Percentiles rank a stretch among this genome's conserved stretches.
These are phyloP conservation scores for Habroteleia sp. DNA, from an alignment of 2,888 invertebrate genomes.

Conservation along the genomic window DNA sequence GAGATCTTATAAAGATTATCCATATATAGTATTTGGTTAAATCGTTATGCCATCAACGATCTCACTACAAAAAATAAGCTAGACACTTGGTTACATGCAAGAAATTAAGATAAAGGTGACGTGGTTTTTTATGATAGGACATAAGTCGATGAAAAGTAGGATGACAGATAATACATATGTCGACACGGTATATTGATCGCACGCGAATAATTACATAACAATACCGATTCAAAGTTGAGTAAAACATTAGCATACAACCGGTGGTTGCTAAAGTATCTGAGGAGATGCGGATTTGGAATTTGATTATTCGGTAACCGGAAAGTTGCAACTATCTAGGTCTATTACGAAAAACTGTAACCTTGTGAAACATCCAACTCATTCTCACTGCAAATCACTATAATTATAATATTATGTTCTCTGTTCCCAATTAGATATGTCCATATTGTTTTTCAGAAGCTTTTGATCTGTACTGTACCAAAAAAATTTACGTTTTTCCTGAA, in stretches of 20 bases:
- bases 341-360: constrained; percentile 55
- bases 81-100: neutral
- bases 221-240: constrained; percentile 59
- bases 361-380: too few relatives aligned
- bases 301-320: constrained; percentile 54
- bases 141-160: constrained; percentile 21
- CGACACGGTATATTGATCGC: constrained; percentile 41
- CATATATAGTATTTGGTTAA: too few relatives aligned
- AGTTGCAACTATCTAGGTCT: constrained; percentile 46
- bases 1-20: too few relatives aligned
- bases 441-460: too few relatives aligned
- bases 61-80: too few relatives aligned
- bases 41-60: too few relatives aligned
- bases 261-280: constrained; percentile 57
- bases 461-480: too few relatives aligned
- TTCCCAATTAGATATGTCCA: too few relatives aligned
- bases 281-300: constrained; percentile 63
- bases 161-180: constrained; percentile 35
- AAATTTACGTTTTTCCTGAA: too few relatives aligned
- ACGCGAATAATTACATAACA: constrained; percentile 49
- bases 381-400: too few relatives aligned
- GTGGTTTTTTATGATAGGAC: constrained; percentile 20
- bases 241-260: constrained; percentile 66
- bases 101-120: constrained; percentile 14
- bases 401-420: too few relatives aligned